phyloP scores from a whole-genome alignment of 2,797 vertebrate species.

The Hypotaenidia philippensis region DNA sequence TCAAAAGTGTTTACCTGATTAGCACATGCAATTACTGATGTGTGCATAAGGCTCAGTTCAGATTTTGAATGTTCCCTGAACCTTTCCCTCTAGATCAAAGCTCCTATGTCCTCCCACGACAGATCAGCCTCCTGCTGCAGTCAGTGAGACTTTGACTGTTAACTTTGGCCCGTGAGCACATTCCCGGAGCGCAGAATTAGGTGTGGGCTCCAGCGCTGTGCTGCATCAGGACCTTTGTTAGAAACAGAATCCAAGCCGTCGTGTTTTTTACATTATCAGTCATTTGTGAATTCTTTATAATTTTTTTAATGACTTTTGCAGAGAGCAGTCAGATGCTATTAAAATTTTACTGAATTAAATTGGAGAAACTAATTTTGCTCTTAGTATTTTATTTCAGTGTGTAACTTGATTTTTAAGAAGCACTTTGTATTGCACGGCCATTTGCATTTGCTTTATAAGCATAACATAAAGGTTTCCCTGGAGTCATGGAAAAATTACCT shows the following conservation, averaged over 20 bases:
- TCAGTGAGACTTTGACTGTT: conserved; percentile 28
- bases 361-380: conserved; percentile 67
- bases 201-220: background rate
- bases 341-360: conserved; percentile 69
- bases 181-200: background rate
- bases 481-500: conserved; percentile 75
- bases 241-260: background rate
- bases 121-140: conserved; percentile 51
- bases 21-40: conserved; percentile 30
- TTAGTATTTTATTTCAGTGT: conserved; percentile 67
- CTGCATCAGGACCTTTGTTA: conserved; percentile 29
- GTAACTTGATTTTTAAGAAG: conserved; percentile 67
- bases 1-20: conserved; percentile 49
- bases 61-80: conserved; percentile 34
- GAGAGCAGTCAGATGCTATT: conserved; percentile 60
- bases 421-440: conserved; percentile 33
- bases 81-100: conserved; percentile 55
- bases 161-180: conserved; percentile 16
- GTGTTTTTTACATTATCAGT: conserved; percentile 40
- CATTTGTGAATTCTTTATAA: conserved; percentile 58
- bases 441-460: conserved; percentile 70
- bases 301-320: conserved; percentile 69
- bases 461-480: conserved; percentile 72
- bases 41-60: conserved; percentile 25
- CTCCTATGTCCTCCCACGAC: background rate